Evolutionary conservation across 2,797 vertebrate species (phyloP).

Genomic region (Epinephelus awoara): DNA sequence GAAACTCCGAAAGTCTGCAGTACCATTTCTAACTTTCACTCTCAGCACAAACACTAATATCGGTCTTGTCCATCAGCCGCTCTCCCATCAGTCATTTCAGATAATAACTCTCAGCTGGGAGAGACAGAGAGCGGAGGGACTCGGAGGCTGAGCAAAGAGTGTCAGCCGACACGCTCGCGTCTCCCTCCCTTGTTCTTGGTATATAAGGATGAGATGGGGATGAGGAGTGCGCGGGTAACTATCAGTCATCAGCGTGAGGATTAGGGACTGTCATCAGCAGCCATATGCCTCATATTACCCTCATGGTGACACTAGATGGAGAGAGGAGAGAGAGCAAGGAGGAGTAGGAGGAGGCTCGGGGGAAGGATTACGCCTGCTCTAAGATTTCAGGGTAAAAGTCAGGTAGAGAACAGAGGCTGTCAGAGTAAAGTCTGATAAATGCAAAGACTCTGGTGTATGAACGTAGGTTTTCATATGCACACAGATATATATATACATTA

Average conservation of each 20-base stretch:
- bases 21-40: slow-evolving; percentile 55
- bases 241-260: slow-evolving; percentile 79
- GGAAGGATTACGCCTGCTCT: slow-evolving; percentile 76
- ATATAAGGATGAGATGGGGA: slow-evolving; percentile 63
- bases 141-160: slow-evolving; percentile 41
- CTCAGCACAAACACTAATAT: slow-evolving; percentile 62
- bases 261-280: slow-evolving; percentile 82
- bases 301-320: slow-evolving; percentile 77
- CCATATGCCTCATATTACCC: slow-evolving; percentile 81
- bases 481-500: slow-evolving; percentile 15
- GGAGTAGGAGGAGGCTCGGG: slow-evolving; percentile 58
- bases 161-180: slow-evolving; percentile 50
- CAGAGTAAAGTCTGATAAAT: slow-evolving; percentile 70
- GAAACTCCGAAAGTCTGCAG: slow-evolving; percentile 43
- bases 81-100: slow-evolving; percentile 72
- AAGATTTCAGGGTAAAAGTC: slow-evolving; percentile 80
- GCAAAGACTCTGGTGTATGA: slow-evolving; percentile 30
- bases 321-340: slow-evolving; percentile 46
- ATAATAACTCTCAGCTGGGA: slow-evolving; percentile 73
- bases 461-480: slow-evolving; percentile 30
- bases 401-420: slow-evolving; percentile 78
- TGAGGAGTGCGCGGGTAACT: slow-evolving; percentile 72
- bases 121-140: slow-evolving; percentile 37
- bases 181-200: slow-evolving; percentile 64
- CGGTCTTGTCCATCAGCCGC: slow-evolving; percentile 69